Base-by-base conservation (phyloP, 1,140 invertebrate species). In the Formica exsecta region DNA sequence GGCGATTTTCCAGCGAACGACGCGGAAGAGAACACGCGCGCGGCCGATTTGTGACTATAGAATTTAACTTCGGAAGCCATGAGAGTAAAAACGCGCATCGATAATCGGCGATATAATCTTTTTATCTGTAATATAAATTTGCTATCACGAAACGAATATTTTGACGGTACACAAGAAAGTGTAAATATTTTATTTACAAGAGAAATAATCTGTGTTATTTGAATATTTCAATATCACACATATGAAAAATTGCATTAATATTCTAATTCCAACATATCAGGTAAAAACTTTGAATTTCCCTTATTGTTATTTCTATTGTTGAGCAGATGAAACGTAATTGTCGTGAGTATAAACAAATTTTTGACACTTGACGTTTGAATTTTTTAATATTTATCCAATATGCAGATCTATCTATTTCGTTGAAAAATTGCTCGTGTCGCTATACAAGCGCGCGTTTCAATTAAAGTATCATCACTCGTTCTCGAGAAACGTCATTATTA, bases 1-100 rank as follows among this genome's bases (percentile, higher is more conserved):
- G 61, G 32, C 44, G 83, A 85, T 85, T 85, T 85, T 85, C 83
- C 62, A 74, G 44, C 59, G 73, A 77, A 19, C 48, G 73, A 32
- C 19, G 73, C 41, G 25, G 73, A 85, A 85, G 59, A 44, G 36
- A 79, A 65, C 11, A 44, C 16, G 2, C 2, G 25, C 22, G 36
- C 48, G 9, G 8, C 66, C 25, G 68, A 48, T 83, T 74, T 83
- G n/a, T 19, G 57, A 62, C 25, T 25, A 81, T 59, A 5, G 66
- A 13, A 83, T 83, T 83, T 61, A 44, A 61, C 29, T 22, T 25
- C 13, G 38, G 29, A 61, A 44, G 38, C 38, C 29, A 32, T 8
- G 13, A 4, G n/a, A 62, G 48, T 61, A 83, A 83, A 64, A 73
- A 22, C 51, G 29, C 11, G 9, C 38, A 11, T 41, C 16, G 54